Conservation (phyloP, 2,113 vertebrate species). For the Stictonetta naevosa region DNA sequence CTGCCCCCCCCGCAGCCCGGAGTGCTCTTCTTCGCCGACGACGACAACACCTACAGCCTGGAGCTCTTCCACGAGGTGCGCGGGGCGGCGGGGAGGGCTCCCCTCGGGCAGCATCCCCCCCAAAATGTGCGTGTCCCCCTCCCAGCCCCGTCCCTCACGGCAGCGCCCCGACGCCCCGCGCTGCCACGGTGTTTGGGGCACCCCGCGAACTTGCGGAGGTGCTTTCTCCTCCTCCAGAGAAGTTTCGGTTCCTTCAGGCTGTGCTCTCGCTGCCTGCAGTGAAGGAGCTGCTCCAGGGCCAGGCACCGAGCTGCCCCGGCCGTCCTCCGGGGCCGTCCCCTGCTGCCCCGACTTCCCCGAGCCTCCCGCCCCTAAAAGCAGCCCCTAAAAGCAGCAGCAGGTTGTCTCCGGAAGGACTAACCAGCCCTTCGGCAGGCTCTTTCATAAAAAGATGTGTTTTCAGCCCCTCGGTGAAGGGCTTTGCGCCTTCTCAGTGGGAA, state of each 20-base stretch:
- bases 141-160: no score
- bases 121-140: no score
- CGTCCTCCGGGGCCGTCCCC: not conserved
- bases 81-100: not conserved
- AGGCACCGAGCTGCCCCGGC: no score
- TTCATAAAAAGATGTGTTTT: not conserved
- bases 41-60: slow-evolving; percentile 98
- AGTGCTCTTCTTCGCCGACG: slow-evolving; percentile 97
- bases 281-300: no score
- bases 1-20: slow-evolving; percentile 80
- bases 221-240: no score
- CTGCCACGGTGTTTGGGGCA: no score
- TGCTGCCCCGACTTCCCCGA: not conserved
- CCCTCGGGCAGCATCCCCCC: not conserved
- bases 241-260: no score
- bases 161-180: no score
- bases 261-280: no score
- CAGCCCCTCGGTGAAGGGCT: not conserved
- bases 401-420: not conserved
- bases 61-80: slow-evolving; percentile 97
- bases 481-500: not conserved
- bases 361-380: not conserved
- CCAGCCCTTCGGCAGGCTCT: not conserved
- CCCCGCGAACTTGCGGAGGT: no score
- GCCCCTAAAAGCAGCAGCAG: not conserved